Evolutionary conservation across 2,888 invertebrate genomes (phyloP).

Genomic region (Torymus tubicola): DNA sequence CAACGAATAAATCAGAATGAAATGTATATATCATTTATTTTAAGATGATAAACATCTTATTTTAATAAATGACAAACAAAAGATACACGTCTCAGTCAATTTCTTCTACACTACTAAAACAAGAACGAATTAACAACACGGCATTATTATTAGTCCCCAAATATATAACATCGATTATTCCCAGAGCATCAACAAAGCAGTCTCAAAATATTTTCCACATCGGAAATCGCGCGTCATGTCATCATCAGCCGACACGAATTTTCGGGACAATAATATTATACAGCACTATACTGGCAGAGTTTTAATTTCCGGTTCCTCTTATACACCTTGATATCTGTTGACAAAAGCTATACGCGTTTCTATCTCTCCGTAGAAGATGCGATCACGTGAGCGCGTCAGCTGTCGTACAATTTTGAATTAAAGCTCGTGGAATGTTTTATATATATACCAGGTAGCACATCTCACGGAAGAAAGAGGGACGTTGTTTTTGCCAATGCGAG

Average conservation of each 20-base stretch:
- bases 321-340: not conserved
- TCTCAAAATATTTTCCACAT: not conserved
- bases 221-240: not conserved
- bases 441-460: not conserved
- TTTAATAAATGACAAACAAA: too few relatives aligned
- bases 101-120: too few relatives aligned
- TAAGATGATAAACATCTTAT: too few relatives aligned
- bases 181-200: not conserved
- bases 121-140: too few relatives aligned
- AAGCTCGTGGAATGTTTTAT: not conserved
- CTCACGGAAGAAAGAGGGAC: not conserved
- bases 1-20: too few relatives aligned
- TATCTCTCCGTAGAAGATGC: not conserved
- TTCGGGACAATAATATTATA: too few relatives aligned
- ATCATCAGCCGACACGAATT: not conserved
- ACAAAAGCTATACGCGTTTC: not conserved
- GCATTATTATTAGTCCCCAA: too few relatives aligned
- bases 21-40: too few relatives aligned
- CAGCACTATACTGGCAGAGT: too few relatives aligned
- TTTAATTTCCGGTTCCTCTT: too few relatives aligned
- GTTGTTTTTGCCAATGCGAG: conserved; percentile 45
- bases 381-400: too few relatives aligned
- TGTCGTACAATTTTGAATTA: conserved; percentile 22
- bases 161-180: not conserved
- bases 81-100: too few relatives aligned